Conservation (phyloP, 1,140 invertebrate genomes). For the Pinna nobilis region DNA sequence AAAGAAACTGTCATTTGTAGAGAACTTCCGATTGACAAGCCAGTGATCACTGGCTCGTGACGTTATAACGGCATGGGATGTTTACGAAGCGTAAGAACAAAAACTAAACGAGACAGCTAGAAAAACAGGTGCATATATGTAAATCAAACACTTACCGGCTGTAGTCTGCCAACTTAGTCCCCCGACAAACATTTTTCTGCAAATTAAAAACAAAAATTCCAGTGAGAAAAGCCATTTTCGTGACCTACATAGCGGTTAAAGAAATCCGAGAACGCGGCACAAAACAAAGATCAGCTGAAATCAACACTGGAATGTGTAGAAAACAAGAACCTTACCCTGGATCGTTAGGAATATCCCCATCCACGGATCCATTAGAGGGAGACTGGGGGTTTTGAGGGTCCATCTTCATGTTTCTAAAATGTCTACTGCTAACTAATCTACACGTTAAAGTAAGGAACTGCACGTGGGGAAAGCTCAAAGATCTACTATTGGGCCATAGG, state of each 20-base stretch:
- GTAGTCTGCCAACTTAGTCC: slow-evolving; percentile 99
- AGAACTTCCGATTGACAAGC: no score
- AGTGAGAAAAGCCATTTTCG: slow-evolving; percentile 38
- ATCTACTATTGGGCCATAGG: slow-evolving; percentile 59
- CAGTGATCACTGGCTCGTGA: no score
- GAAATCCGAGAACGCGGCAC: slow-evolving; percentile 20
- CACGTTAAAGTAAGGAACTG: slow-evolving; percentile 52
- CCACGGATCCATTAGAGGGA: slow-evolving; percentile 56
- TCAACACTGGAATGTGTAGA: slow-evolving; percentile 33
- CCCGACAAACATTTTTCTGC: slow-evolving; percentile 99
- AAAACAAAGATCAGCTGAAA: slow-evolving; percentile 39
- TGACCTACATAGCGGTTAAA: slow-evolving; percentile 56
- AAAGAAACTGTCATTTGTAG: no score
- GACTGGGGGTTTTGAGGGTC: slow-evolving; percentile 56
- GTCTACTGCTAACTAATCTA: slow-evolving; percentile 61
- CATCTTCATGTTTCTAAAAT: slow-evolving; percentile 66
- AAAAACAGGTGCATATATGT: slow-evolving; percentile 9
- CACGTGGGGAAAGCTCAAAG: slow-evolving; percentile 56
- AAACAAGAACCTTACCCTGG: slow-evolving; percentile 60
- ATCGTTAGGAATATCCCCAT: slow-evolving; percentile 62
- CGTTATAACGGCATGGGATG: no score
- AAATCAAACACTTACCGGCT: slow-evolving; percentile 88
- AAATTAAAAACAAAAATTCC: slow-evolving; percentile 74
- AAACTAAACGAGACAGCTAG: slow-evolving; percentile 23
- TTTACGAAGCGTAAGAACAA: not conserved